phyloP scores from a whole-genome alignment of 2,113 vertebrate species.

The Cinclus cinclus region DNA sequence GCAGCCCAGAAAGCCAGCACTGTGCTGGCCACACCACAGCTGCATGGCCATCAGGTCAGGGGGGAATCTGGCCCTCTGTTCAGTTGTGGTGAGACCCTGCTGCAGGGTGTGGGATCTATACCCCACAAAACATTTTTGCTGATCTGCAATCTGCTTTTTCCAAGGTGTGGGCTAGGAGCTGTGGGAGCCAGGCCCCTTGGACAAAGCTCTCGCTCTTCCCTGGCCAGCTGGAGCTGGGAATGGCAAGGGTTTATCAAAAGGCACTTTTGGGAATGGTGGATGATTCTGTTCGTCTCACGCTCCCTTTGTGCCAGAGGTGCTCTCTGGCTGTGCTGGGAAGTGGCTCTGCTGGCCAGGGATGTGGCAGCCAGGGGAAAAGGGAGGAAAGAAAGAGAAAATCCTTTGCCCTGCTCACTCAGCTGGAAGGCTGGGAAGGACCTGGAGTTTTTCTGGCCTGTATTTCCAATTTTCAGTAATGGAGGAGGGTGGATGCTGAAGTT shows the following conservation, averaged over 20 bases:
- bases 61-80: too few relatives aligned
- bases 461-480: rapidly evolving
- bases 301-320: background rate
- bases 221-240: background rate
- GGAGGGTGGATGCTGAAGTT: background rate
- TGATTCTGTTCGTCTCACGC: background rate
- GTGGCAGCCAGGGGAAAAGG: background rate
- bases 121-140: background rate
- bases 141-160: background rate
- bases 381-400: background rate
- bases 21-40: background rate
- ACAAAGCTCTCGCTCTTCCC: background rate
- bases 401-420: background rate
- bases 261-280: background rate
- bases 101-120: background rate
- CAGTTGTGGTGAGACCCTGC: background rate
- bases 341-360: rapidly evolving
- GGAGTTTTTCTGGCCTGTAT: background rate
- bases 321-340: background rate
- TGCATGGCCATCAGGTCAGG: background rate
- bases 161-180: background rate
- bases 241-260: background rate
- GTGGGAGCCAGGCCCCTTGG: rapidly evolving
- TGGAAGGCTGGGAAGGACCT: background rate
- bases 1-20: rapidly evolving